Conservation (phyloP, 2,113 vertebrate species). For the Peromyscus leucopus region DNA sequence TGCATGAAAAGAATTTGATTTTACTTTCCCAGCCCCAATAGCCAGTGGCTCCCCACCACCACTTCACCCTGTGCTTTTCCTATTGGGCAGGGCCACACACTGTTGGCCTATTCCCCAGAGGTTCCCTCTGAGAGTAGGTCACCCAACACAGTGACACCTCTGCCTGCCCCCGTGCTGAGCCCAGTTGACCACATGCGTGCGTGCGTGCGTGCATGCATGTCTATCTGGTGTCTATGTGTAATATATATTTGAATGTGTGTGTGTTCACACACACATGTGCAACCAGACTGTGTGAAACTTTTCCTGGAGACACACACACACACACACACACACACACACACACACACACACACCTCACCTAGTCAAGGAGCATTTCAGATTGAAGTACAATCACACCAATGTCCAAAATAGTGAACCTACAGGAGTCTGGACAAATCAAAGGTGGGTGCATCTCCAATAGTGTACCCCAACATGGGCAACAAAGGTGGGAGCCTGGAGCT, state of each 20-base stretch:
- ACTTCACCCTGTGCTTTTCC: neutral
- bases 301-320: neutral
- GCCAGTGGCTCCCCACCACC: neutral
- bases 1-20: neutral
- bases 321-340: neutral
- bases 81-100: accelerated
- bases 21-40: neutral
- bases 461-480: too few species aligned
- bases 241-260: neutral
- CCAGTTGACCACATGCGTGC: neutral
- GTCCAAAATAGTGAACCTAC: neutral
- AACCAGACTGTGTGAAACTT: neutral
- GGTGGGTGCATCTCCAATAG: neutral
- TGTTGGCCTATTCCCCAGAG: neutral
- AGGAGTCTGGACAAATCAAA: neutral
- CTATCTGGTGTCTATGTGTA: neutral
- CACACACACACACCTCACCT: neutral
- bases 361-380: neutral
- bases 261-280: neutral
- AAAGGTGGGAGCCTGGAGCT: neutral
- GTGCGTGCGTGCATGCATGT: neutral
- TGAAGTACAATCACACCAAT: neutral
- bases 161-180: neutral
- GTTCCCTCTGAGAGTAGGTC: neutral
- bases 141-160: accelerated